Percentiles rank a stretch among this genome's conserved stretches.
Evolutionary conservation across 2,888 invertebrate genomes (phyloP).

Genomic region (Erebia epiphron): DNA sequence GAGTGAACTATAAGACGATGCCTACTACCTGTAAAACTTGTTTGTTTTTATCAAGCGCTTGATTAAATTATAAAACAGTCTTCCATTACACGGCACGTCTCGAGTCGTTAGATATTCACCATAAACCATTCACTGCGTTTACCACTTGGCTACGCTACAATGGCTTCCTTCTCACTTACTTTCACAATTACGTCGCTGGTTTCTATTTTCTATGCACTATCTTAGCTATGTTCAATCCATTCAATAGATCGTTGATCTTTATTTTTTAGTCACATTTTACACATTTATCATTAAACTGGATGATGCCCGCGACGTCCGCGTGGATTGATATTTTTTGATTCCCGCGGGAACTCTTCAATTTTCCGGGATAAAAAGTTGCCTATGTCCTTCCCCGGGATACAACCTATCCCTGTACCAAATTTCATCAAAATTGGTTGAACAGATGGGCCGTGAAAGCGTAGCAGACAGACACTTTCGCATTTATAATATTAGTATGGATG

Average conservation of each 20-base stretch:
- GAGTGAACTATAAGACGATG: no score
- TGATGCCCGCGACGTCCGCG: no score
- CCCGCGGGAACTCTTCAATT: no score
- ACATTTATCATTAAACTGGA: background rate
- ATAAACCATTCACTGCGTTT: conserved; percentile 40
- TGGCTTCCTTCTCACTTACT: conserved; percentile 67
- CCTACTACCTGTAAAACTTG: background rate
- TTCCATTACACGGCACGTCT: conserved; percentile 30
- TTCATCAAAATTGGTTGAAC: no score
- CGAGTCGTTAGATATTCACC: conserved; percentile 38
- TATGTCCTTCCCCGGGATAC: no score
- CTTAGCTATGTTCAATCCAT: conserved; percentile 27
- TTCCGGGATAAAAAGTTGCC: no score
- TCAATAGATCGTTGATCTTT: conserved; percentile 26
- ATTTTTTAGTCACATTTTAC: background rate
- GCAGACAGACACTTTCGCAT: no score
- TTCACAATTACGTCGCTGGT: conserved; percentile 67
- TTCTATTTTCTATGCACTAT: conserved; percentile 51
- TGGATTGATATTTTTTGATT: no score
- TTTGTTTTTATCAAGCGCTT: conserved; percentile 14
- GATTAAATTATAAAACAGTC: conserved; percentile 30
- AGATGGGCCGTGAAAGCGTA: no score
- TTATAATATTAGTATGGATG: no score
- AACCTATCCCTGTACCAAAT: no score
- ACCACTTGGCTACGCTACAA: conserved; percentile 60